A percentile compares a stretch with the other conserved stretches of the same genome.
These are phyloP conservation scores for Cheiracanthium punctorium DNA, from an alignment of 2,888 invertebrate genomes.

Conservation along the genomic window DNA sequence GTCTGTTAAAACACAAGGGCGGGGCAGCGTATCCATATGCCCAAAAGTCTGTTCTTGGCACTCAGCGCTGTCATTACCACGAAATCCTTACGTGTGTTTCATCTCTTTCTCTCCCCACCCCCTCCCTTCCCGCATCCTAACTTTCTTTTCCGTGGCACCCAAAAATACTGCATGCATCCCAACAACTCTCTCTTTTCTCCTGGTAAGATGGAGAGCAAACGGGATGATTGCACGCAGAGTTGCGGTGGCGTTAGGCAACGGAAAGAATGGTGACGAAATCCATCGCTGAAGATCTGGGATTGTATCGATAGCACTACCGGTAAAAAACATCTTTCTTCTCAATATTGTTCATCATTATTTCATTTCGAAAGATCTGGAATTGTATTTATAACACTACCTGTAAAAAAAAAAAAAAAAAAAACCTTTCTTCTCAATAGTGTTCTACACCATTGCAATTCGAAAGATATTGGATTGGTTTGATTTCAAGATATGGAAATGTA, in stretches of 20 bases:
- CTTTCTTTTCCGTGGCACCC: conserved; percentile 26
- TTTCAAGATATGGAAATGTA: no score
- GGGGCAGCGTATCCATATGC: conserved; percentile 6
- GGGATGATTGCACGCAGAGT: conserved; percentile 19
- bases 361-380: background rate
- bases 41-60: conserved; percentile 36
- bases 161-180: conserved; percentile 38
- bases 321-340: background rate
- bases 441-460: no score
- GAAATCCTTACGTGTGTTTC: conserved; percentile 36
- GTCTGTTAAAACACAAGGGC: background rate
- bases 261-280: conserved; percentile 25
- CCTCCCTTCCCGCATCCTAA: no score
- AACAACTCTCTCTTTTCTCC: conserved; percentile 6
- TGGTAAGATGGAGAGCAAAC: conserved; percentile 35
- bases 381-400: no score
- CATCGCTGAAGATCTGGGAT: background rate
- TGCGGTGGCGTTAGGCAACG: conserved; percentile 16
- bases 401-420: no score
- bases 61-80: conserved; percentile 57
- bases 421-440: no score
- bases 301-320: background rate
- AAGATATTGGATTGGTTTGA: no score
- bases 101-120: background rate
- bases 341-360: background rate